phyloP scores from a whole-genome alignment of 2,797 vertebrate genomes.

The Cetoscarus ocellatus region DNA sequence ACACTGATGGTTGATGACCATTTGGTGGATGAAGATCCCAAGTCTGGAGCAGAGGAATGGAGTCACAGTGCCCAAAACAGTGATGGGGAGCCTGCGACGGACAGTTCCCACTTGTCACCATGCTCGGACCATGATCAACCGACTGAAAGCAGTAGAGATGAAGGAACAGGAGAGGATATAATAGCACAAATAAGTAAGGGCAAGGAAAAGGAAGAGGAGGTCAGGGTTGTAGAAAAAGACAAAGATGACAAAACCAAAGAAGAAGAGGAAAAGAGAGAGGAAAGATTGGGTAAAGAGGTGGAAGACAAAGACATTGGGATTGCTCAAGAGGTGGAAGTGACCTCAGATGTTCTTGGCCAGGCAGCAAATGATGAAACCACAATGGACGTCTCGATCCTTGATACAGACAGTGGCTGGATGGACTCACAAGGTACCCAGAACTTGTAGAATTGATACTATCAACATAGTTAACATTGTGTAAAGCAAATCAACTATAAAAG shows the following conservation, averaged over 20 bases:
- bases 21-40: conserved; percentile 69
- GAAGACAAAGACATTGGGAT: conserved; percentile 26
- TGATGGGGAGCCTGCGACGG: conserved; percentile 59
- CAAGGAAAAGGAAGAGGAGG: neutral
- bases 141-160: conserved; percentile 21
- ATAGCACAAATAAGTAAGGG: neutral
- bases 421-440: conserved; percentile 93
- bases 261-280: conserved; percentile 13
- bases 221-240: neutral
- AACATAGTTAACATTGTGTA: neutral
- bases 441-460: conserved; percentile 39
- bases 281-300: neutral
- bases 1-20: conserved; percentile 45
- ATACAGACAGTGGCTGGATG: conserved; percentile 95
- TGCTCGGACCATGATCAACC: conserved; percentile 78
- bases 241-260: neutral
- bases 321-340: conserved; percentile 73
- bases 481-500: neutral
- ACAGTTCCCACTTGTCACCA: conserved; percentile 70
- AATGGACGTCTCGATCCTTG: conserved; percentile 90
- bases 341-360: conserved; percentile 77
- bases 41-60: conserved; percentile 70
- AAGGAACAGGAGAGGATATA: conserved; percentile 19
- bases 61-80: conserved; percentile 68
- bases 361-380: conserved; percentile 89